phyloP scores from a whole-genome alignment of 2,113 vertebrate species.

The Smithornis capensis region DNA sequence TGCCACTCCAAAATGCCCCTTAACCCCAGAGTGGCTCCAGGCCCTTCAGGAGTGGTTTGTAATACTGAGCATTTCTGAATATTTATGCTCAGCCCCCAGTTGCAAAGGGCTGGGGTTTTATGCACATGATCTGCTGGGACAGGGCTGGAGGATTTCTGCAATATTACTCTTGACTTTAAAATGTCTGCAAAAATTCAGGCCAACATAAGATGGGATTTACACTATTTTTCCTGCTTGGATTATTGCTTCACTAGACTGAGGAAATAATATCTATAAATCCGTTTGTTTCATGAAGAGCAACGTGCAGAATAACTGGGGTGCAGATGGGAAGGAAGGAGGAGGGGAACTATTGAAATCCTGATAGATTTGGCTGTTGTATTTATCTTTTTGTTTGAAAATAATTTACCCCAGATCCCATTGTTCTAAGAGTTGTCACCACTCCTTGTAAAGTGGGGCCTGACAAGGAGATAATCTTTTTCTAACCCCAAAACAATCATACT shows the following conservation, averaged over 20 bases:
- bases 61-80: neutral
- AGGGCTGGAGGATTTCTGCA: neutral
- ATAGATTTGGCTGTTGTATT: neutral
- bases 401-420: accelerated
- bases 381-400: neutral
- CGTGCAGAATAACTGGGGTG: neutral
- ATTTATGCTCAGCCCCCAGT: neutral
- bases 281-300: neutral
- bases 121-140: neutral
- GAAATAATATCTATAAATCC: neutral
- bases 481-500: neutral
- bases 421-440: neutral
- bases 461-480: neutral
- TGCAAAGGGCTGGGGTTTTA: neutral
- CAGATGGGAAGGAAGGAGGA: neutral
- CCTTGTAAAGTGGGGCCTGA: neutral
- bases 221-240: neutral
- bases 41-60: neutral
- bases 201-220: neutral
- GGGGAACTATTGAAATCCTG: neutral
- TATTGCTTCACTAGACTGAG: neutral
- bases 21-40: neutral
- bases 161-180: neutral
- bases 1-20: too few relatives aligned
- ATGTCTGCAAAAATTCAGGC: neutral